Conservation (phyloP, 2,797 vertebrate genomes). For the Anniella stebbinsi region DNA sequence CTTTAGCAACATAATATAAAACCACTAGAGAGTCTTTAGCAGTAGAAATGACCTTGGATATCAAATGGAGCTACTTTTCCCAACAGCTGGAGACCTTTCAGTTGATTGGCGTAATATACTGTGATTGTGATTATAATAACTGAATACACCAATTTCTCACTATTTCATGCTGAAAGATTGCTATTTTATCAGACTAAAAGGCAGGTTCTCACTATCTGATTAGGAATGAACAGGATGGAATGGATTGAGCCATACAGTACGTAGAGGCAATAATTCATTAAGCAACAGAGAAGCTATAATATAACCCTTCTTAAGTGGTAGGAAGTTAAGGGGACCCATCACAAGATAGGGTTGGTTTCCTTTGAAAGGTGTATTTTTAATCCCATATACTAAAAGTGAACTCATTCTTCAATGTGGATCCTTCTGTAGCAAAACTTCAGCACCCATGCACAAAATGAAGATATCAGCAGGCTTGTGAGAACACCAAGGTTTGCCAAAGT, state of each 20-base stretch:
- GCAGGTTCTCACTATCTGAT: slow-evolving; percentile 17
- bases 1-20: accelerated
- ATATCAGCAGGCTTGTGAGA: too few relatives aligned
- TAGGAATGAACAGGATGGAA: slow-evolving; percentile 11
- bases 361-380: too few relatives aligned
- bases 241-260: slow-evolving; percentile 6
- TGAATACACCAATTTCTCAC: slow-evolving; percentile 27
- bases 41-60: neutral
- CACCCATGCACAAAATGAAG: too few relatives aligned
- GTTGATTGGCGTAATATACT: neutral
- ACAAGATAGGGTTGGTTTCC: too few relatives aligned
- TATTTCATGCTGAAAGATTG: neutral
- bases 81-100: neutral
- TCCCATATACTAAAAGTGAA: too few relatives aligned
- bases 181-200: slow-evolving; percentile 8
- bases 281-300: slow-evolving; percentile 54
- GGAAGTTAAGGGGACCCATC: too few relatives aligned
- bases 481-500: too few relatives aligned
- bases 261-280: slow-evolving; percentile 41
- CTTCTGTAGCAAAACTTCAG: too few relatives aligned
- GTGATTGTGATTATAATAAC: neutral
- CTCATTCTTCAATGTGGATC: too few relatives aligned
- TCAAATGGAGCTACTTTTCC: accelerated
- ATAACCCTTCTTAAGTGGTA: neutral
- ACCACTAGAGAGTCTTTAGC: neutral